Conservation (phyloP, 2,888 invertebrate genomes). For the Caenorhabditis doughertyi region DNA sequence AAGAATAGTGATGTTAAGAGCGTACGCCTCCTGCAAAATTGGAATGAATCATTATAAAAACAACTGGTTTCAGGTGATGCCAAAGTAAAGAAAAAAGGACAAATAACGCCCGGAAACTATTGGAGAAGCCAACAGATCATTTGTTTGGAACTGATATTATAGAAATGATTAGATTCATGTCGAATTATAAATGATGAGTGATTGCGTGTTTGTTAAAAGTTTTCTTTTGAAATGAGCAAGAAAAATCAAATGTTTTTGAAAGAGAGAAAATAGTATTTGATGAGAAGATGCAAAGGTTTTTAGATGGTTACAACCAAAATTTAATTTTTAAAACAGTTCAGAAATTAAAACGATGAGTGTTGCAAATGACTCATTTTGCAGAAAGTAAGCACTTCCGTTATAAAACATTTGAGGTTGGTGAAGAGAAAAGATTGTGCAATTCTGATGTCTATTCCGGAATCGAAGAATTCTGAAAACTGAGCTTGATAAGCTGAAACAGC, state of each 20-base stretch:
- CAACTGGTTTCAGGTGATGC: constrained; percentile 39
- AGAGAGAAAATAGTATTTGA: not conserved
- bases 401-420: too few relatives aligned
- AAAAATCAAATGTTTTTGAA: not conserved
- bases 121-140: not conserved
- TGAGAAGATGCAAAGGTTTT: not conserved
- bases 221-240: constrained; percentile 36
- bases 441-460: too few relatives aligned
- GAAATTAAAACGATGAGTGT: too few relatives aligned
- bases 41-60: constrained; percentile 43
- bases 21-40: constrained; percentile 28
- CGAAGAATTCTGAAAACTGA: too few relatives aligned
- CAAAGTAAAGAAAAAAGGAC: not conserved
- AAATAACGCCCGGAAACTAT: constrained; percentile 25
- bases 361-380: not conserved
- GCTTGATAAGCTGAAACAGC: too few relatives aligned
- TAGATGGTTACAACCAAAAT: not conserved
- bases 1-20: not conserved
- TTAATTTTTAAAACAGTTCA: too few relatives aligned
- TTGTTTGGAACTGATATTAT: constrained; percentile 7
- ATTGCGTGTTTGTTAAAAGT: constrained; percentile 11
- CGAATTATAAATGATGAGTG: constrained; percentile 1
- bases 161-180: constrained; percentile 3
- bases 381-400: not conserved
- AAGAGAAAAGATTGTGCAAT: too few relatives aligned